Evolutionary conservation across 2,888 invertebrate species (phyloP).

Genomic region (Bimastos eiseni): DNA sequence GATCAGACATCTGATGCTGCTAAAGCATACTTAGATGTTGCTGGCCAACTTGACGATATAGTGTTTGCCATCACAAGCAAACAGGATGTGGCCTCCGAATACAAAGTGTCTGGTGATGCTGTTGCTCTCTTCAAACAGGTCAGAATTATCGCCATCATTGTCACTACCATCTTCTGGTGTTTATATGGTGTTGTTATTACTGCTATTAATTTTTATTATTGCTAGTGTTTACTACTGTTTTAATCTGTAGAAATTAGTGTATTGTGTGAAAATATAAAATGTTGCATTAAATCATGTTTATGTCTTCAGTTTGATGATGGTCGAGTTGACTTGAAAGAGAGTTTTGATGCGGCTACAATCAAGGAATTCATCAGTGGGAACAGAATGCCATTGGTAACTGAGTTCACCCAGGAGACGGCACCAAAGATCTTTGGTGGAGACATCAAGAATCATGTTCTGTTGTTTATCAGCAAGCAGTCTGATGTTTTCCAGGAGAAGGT

Average conservation of each 20-base stretch:
- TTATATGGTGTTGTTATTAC: not conserved
- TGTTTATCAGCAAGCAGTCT: constrained; percentile 83
- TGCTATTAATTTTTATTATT: not conserved
- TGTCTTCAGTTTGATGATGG: constrained; percentile 61
- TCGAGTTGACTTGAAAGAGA: constrained; percentile 61
- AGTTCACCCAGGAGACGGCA: constrained; percentile 93
- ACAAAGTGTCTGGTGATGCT: constrained; percentile 77
- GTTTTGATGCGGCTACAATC: constrained; percentile 67
- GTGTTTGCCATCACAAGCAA: constrained; percentile 83
- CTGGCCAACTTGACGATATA: constrained; percentile 80
- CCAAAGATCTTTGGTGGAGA: constrained; percentile 97
- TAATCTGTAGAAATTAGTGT: not conserved
- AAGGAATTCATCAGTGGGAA: constrained; percentile 82
- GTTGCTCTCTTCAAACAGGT: constrained; percentile 90
- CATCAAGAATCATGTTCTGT: constrained; percentile 90
- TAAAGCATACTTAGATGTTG: constrained; percentile 80
- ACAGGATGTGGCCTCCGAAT: constrained; percentile 77
- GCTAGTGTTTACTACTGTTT: not conserved
- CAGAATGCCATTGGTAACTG: constrained; percentile 85
- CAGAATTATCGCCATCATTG: constrained; percentile 41
- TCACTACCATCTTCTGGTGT: not conserved
- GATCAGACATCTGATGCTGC: constrained; percentile 79
- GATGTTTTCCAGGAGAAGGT: constrained; percentile 78
- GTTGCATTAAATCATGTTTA: constrained; percentile 16
- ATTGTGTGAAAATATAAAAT: not conserved